Percentiles rank a stretch among this genome's conserved stretches.
phyloP scores from a whole-genome alignment of 1,140 invertebrate genomes.

The Caenorhabditis latens region DNA sequence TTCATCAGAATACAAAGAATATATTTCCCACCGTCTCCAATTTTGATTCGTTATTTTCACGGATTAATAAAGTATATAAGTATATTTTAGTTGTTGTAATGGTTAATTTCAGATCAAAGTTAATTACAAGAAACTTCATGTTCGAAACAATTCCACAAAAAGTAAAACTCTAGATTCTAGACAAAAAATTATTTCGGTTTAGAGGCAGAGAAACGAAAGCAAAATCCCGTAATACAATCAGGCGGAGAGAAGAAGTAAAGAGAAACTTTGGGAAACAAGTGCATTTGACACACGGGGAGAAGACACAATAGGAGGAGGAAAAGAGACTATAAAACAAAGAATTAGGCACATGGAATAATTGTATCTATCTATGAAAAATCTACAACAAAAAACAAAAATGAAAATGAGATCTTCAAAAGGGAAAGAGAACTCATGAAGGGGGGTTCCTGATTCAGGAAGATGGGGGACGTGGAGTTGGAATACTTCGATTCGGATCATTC shows the following conservation, averaged over 20 bases:
- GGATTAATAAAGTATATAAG: no score
- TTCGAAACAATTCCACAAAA: not conserved
- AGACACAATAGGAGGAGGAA: not conserved
- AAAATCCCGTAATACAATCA: constrained; percentile 32
- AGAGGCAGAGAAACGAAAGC: not conserved
- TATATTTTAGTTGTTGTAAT: no score
- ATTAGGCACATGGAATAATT: not conserved
- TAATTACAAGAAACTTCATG: no score
- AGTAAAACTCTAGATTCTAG: not conserved
- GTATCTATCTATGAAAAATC: constrained; percentile 1
- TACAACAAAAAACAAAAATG: not conserved
- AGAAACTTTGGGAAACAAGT: not conserved
- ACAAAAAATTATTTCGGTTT: not conserved
- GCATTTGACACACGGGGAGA: not conserved
- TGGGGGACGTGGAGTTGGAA: constrained; percentile 1
- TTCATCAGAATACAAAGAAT: not conserved
- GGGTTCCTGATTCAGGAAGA: constrained; percentile 23
- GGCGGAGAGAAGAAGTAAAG: not conserved
- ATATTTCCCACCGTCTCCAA: no score
- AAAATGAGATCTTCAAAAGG: not conserved
- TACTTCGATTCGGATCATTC: not conserved
- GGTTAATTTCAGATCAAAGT: no score
- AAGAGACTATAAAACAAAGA: not conserved
- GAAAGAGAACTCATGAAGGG: not conserved
- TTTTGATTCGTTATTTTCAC: no score